Conservation (phyloP, 2,888 invertebrate species). For the Dendrolimus pini region DNA sequence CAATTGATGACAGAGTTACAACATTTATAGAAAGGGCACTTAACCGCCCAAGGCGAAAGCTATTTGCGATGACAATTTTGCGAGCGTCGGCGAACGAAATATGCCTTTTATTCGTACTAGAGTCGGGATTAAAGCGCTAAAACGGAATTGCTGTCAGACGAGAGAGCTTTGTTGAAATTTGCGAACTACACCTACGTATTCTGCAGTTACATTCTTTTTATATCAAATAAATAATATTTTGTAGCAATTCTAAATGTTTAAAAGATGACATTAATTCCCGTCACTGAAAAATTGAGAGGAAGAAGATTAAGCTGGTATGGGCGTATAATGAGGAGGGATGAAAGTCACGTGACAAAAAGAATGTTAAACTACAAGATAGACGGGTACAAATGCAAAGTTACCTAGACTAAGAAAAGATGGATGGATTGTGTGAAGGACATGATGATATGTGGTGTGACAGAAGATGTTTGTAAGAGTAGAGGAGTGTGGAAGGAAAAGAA, state of each 20-base stretch:
- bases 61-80: slow-evolving; percentile 77
- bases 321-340: too few relatives aligned
- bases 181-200: slow-evolving; percentile 52
- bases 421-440: too few relatives aligned
- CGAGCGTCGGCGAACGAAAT: slow-evolving; percentile 72
- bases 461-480: too few relatives aligned
- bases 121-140: slow-evolving; percentile 72
- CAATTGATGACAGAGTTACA: too few relatives aligned
- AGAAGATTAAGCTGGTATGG: too few relatives aligned
- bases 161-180: slow-evolving; percentile 57
- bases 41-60: slow-evolving; percentile 61
- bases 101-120: slow-evolving; percentile 74
- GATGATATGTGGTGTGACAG: too few relatives aligned
- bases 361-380: too few relatives aligned
- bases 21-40: slow-evolving; percentile 6
- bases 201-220: slow-evolving; percentile 16
- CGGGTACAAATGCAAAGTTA: too few relatives aligned
- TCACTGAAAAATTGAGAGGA: too few relatives aligned
- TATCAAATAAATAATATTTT: background rate
- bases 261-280: background rate
- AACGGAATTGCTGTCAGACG: slow-evolving; percentile 70
- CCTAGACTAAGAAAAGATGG: too few relatives aligned
- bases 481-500: too few relatives aligned
- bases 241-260: background rate
- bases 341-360: too few relatives aligned